Evolutionary conservation across 2,888 invertebrate genomes (phyloP), one percentile per base, ranked within the genome.

Genomic region (Drosophila aldrichi): DNA sequence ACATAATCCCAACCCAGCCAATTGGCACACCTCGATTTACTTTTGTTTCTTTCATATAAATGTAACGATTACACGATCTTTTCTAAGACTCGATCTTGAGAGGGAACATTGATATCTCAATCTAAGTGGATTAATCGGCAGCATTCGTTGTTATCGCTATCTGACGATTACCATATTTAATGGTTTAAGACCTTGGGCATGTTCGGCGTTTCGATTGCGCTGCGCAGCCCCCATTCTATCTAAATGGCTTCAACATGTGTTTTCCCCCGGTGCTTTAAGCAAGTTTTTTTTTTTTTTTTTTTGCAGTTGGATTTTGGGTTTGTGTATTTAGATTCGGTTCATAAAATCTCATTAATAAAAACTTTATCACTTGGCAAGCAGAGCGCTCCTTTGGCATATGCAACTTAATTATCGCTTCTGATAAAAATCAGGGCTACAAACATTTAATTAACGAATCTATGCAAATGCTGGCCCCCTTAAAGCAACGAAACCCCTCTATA

Each of bases 381-480:
- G 57, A 38, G 68, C 71, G 70, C 73, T 75, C 70, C 78, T 82
- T 86, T 77, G 77, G 59, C 80, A 57, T 69, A 66, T 81, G 70
- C 74, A 72, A 63, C 89, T 89, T 84, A 71, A 85, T 89, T 81
- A 79, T 78, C 40, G 58, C 63, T 54, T 59, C 61, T 55, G 82
- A 88, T 89, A 72, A 82, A 80, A 77, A 75, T 69, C 71, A 58
- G 79, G 63, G 59, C 77, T 80, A 62, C 52, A 60, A 73, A 62
- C 62, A 63, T 75, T 74, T 83, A 83, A 90, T 90, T 88, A 88
- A 88, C 78, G 72, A 83, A 82, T 81, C 74, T 86, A 88, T 89
- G 87, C 87, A 81, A 88, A 88, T 86, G 65, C 44, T 59, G 41
- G 36, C 43, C 60, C 51, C 49, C 54, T 41, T 22, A 22, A 56